phyloP scores from a whole-genome alignment of 2,113 vertebrate species.

The Rana temporaria region DNA sequence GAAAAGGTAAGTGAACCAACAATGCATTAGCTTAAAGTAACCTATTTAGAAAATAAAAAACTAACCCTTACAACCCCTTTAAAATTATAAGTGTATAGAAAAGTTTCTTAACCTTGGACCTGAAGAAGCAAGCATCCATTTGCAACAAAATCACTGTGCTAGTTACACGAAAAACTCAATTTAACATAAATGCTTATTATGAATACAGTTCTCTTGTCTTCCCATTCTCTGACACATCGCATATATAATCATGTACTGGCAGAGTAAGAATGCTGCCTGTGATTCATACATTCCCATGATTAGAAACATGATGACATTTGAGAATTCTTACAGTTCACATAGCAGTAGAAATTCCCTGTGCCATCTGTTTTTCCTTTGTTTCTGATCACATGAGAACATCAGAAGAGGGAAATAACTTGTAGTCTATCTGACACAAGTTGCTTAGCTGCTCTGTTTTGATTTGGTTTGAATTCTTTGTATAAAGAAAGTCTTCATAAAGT shows the following conservation, averaged over 20 bases:
- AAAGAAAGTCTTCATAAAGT: too few species aligned
- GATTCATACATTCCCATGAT: slow-evolving; percentile 26
- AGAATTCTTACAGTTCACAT: slow-evolving; percentile 21
- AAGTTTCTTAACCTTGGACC: too few species aligned
- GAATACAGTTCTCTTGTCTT: background rate
- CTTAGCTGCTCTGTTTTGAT: too few species aligned
- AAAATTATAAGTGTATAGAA: too few species aligned
- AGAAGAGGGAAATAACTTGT: background rate
- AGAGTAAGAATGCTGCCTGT: background rate
- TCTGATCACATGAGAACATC: background rate
- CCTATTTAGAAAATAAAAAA: too few species aligned
- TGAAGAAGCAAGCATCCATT: too few species aligned
- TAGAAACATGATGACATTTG: background rate
- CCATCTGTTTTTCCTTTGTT: slow-evolving; percentile 39
- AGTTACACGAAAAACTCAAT: background rate
- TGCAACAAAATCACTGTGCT: too few species aligned
- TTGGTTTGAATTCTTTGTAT: too few species aligned
- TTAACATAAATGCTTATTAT: background rate
- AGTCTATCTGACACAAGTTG: too few species aligned
- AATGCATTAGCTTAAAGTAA: too few species aligned
- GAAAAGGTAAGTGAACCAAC: too few species aligned
- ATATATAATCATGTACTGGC: slow-evolving; percentile 17
- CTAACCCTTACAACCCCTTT: too few species aligned
- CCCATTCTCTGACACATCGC: background rate
- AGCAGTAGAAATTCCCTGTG: background rate